A percentile compares a stretch with the other conserved stretches of the same genome.
Conservation (phyloP, 2,888 invertebrate species). For the Alitta virens region DNA sequence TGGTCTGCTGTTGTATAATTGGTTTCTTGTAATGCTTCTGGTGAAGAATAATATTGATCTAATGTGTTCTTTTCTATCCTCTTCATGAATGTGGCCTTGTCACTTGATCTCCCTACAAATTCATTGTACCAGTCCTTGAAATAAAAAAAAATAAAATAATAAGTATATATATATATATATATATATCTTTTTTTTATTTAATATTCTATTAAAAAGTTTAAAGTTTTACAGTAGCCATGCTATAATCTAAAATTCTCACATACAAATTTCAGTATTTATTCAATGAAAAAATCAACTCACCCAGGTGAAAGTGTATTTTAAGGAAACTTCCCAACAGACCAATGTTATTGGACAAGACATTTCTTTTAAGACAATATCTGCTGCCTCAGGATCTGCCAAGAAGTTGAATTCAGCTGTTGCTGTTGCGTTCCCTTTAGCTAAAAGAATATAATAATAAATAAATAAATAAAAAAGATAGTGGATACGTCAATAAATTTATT, state of each 20-base stretch:
- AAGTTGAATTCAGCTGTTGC: constrained; percentile 75
- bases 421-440: constrained; percentile 53
- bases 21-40: neutral
- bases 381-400: constrained; percentile 74
- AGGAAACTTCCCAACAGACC: constrained; percentile 69
- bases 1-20: constrained; percentile 17
- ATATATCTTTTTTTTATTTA: too few species aligned
- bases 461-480: too few species aligned
- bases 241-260: neutral
- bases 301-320: constrained; percentile 17
- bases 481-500: too few species aligned
- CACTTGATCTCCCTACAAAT: constrained; percentile 3
- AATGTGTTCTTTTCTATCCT: constrained; percentile 11
- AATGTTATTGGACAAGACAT: constrained; percentile 63
- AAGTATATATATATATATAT: too few species aligned
- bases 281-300: too few species aligned
- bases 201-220: too few species aligned
- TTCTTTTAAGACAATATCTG: constrained; percentile 68
- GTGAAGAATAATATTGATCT: neutral
- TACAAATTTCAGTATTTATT: too few species aligned
- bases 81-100: constrained; percentile 4
- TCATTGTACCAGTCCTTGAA: constrained; percentile 16
- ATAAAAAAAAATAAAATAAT: too few species aligned
- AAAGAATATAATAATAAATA: too few species aligned
- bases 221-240: too few species aligned